Evolutionary conservation across 2,113 vertebrate genomes (phyloP).

Genomic region (Bufo bufo): DNA sequence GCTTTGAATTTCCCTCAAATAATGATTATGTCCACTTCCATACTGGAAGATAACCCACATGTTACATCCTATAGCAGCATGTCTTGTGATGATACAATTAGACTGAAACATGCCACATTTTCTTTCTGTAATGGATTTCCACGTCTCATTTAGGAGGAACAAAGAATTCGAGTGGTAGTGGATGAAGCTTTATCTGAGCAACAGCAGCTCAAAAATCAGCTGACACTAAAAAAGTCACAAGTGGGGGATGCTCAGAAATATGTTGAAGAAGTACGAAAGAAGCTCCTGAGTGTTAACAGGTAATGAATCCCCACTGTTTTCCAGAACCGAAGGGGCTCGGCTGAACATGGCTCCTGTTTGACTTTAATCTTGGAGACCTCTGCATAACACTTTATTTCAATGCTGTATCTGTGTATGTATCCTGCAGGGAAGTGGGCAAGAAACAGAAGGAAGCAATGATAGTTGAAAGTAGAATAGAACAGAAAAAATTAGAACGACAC

Average conservation of each 20-base stretch:
- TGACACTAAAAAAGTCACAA: slow-evolving; percentile 73
- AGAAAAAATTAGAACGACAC: slow-evolving; percentile 79
- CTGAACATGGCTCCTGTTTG: too few species aligned
- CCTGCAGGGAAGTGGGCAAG: slow-evolving; percentile 76
- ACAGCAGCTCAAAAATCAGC: slow-evolving; percentile 71
- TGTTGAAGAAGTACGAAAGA: slow-evolving; percentile 77
- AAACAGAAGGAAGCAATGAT: slow-evolving; percentile 78
- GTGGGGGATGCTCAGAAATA: slow-evolving; percentile 72
- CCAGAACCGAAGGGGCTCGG: too few species aligned
- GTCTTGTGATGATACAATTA: too few species aligned
- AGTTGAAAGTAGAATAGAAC: slow-evolving; percentile 81
- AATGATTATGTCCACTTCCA: too few species aligned
- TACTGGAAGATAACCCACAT: too few species aligned
- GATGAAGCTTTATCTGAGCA: slow-evolving; percentile 73
- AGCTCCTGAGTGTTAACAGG: slow-evolving; percentile 76
- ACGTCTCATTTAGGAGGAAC: slow-evolving; percentile 75
- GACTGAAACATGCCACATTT: not conserved
- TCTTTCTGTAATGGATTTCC: not conserved
- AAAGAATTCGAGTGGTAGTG: slow-evolving; percentile 72
- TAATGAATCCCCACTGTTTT: slow-evolving; percentile 59
- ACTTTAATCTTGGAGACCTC: not conserved
- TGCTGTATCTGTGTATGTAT: not conserved
- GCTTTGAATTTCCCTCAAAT: too few species aligned
- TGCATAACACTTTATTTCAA: not conserved
- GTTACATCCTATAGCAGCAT: too few species aligned